These are phyloP conservation scores for Dynastes grantii DNA, from an alignment of 2,888 invertebrate genomes.

Conservation along the genomic window DNA sequence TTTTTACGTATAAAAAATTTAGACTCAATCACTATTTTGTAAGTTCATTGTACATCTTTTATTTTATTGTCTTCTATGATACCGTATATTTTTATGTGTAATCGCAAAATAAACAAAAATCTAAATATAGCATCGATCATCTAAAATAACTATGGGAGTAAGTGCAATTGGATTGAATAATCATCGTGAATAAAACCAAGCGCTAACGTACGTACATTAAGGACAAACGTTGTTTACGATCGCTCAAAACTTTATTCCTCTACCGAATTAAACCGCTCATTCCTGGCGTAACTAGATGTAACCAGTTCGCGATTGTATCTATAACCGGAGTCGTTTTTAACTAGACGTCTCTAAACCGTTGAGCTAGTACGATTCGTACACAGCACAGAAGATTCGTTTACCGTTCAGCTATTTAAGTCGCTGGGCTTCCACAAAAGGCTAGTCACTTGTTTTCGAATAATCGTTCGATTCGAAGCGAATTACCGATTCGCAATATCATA, in stretches of 20 bases:
- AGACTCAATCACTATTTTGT: not conserved
- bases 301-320: conserved; percentile 66
- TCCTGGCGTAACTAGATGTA: conserved; percentile 69
- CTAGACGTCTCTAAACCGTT: conserved; percentile 59
- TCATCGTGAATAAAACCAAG: conserved; percentile 37
- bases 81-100: not conserved
- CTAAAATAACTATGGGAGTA: conserved; percentile 52
- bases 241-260: conserved; percentile 61
- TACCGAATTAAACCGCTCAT: conserved; percentile 69
- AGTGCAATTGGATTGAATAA: conserved; percentile 49
- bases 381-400: conserved; percentile 1
- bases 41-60: not conserved
- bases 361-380: conserved; percentile 36
- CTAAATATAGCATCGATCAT: conserved; percentile 49
- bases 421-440: not conserved
- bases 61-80: not conserved
- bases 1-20: not conserved
- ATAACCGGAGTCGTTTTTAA: conserved; percentile 64
- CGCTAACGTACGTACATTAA: conserved; percentile 31
- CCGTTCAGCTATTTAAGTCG: conserved; percentile 25
- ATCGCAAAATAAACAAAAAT: conserved; percentile 43
- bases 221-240: conserved; percentile 52
- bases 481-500: not conserved
- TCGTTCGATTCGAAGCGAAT: not conserved
- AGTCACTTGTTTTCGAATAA: conserved; percentile 19